Evolutionary conservation across 2,888 invertebrate genomes (phyloP).

Genomic region (Minunthozetes semirufus): DNA sequence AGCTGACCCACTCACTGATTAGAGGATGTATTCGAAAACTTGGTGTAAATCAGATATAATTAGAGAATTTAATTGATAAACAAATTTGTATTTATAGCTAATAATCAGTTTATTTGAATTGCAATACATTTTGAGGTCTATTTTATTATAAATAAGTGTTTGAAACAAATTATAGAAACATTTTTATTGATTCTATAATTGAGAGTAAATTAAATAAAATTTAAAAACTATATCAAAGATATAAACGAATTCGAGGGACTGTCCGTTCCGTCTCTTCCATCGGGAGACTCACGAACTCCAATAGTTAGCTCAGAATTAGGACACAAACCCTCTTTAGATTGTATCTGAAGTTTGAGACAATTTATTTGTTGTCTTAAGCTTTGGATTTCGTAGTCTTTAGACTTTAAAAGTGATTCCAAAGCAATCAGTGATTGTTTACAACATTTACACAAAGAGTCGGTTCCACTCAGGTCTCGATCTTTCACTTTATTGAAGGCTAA

Average conservation of each 20-base stretch:
- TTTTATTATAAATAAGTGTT: too few relatives aligned
- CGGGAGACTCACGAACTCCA: constrained; percentile 8
- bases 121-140: too few relatives aligned
- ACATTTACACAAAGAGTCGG: not conserved
- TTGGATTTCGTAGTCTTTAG: not conserved
- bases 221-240: too few relatives aligned
- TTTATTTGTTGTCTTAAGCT: not conserved
- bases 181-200: too few relatives aligned
- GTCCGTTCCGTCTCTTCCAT: not conserved
- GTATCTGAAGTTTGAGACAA: not conserved
- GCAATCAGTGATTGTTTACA: not conserved
- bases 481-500: not conserved
- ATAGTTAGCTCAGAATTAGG: not conserved
- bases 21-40: too few relatives aligned
- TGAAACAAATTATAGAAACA: too few relatives aligned
- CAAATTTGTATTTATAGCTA: too few relatives aligned
- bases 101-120: too few relatives aligned
- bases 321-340: not conserved
- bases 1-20: too few relatives aligned
- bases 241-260: not conserved
- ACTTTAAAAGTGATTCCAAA: not conserved
- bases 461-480: not conserved
- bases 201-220: too few relatives aligned
- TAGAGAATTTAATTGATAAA: too few relatives aligned
- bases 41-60: too few relatives aligned